Percentiles rank a stretch among this genome's conserved stretches.
phyloP scores from a whole-genome alignment of 2,113 vertebrate genomes.

The Lamprologus tigripictilis region DNA sequence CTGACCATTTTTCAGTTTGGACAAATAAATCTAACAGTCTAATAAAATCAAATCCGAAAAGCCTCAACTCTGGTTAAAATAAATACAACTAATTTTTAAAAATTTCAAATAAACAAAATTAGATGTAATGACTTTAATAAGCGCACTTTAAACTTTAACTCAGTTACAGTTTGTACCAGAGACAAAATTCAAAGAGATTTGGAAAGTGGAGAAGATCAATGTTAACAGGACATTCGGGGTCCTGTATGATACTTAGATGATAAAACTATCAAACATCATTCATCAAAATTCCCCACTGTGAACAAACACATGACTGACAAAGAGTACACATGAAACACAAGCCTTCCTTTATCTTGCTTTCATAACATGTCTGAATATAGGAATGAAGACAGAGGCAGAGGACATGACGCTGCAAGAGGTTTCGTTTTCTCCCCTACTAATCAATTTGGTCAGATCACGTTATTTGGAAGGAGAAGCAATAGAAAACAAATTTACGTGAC shows the following conservation, averaged over 20 bases:
- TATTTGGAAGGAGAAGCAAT: background rate
- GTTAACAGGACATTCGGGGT: background rate
- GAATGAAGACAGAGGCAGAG: background rate
- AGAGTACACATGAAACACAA: background rate
- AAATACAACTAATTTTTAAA: background rate
- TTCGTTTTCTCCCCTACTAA: background rate
- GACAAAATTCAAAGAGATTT: background rate
- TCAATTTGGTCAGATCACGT: background rate
- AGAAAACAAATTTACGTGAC: background rate
- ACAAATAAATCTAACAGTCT: background rate
- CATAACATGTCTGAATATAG: background rate
- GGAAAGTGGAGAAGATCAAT: background rate
- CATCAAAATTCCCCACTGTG: background rate
- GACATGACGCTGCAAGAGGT: background rate
- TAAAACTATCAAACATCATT: background rate
- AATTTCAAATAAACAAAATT: background rate
- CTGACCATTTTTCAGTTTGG: background rate
- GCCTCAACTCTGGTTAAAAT: background rate
- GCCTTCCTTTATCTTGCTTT: background rate
- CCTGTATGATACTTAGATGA: background rate
- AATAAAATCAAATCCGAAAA: background rate
- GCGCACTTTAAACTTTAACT: background rate
- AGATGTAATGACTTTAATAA: background rate
- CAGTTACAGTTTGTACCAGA: background rate
- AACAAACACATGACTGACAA: background rate